Evolutionary conservation across 2,888 invertebrate genomes (phyloP), one percentile per base, ranked within the genome.

Genomic region (Epinotia bilunana): DNA sequence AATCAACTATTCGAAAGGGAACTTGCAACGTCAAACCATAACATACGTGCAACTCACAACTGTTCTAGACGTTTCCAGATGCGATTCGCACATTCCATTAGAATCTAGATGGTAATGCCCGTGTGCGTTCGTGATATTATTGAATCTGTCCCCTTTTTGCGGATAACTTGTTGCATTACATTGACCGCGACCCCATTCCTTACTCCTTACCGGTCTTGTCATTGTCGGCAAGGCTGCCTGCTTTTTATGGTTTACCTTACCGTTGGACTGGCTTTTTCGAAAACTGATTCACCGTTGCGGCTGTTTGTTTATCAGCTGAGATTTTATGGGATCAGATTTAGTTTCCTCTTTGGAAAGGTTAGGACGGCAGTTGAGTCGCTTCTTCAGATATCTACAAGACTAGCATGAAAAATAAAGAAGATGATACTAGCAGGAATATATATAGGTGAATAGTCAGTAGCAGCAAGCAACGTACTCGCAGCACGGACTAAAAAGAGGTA

Each of bases 101-200:
- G 18, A 58, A 60, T 64, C 49, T 55, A 57, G 58, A 70, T 72
- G 64, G 63, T 58, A 70, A 70, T 57, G 53, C 23, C 18, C 63
- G 64, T 62, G 64, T 67, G 57, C 71, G 72, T 55, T 28, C 28
- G 16, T 74, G 55, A 67, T 72, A 62, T 67, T 62, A 67, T 46
- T 68, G 39, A 62, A 67, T 57, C n/a, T 33, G 71, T 78, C 81
- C 80, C 78, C 79, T 81, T 83, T 84, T 84, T 82, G 82, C 83
- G 76, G 83, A 82, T 83, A 80, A 79, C 81, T 80, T 76, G 80
- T 83, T 84, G 81, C 82, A 85, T 87, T 85, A 83, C 87, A 86
- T 87, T 89, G 88, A 87, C 88, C 86, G 84, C 88, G 91, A 88
- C 92, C 91, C 87, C 90, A 92, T 91, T 91, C 90, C 84, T 83